Evolutionary conservation across 2,113 vertebrate genomes (phyloP), one percentile per base, ranked within the genome.

Genomic region (Festucalex cinctus): DNA sequence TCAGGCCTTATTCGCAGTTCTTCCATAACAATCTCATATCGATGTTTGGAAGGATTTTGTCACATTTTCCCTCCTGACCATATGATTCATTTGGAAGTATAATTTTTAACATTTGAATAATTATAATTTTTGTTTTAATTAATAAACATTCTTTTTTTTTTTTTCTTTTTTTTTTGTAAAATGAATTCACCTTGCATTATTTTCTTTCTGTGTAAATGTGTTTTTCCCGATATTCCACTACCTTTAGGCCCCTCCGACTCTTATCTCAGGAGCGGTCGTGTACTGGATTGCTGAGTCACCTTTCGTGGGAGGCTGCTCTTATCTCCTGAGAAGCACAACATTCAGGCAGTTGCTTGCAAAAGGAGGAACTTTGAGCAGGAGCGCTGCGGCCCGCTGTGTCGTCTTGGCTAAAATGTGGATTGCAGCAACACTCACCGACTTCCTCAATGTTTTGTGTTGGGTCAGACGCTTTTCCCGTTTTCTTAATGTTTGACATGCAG

Each of bases 281-380:
- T 71, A 66, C 75, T 84, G 81, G 86, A 88, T 80, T 88, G 91
- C 91, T 92, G 89, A 93, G 90, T 92, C 90, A 92, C 89, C 83
- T 88, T 86, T 79, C 74, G 69, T 66, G 78, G 88, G 84, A 90
- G 83, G 81, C 59, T 64, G 68, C 81, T 68, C 91, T 93, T 92
- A 92, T 93, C 91, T 90, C 73, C 75, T 65, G 16, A 86, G 71
- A 81, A 80, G 86, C 91, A 92, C 86, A 76, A 77, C 89, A 80
- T 89, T 89, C 77, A 79, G 84, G 83, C 88, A 86, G 91, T 91
- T 91, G 86, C 83, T 85, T 89, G 78, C 83, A 84, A 85, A 89
- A 89, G 83, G 75, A 89, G 88, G 82, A 86, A 89, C 87, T 87
- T 62, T 85, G 66, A 57, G 70, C 81, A 69, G 86, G 87, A 89